These are phyloP conservation scores for Globodera rostochiensis DNA, from an alignment of 1,140 invertebrate genomes.

Conservation along the genomic window DNA sequence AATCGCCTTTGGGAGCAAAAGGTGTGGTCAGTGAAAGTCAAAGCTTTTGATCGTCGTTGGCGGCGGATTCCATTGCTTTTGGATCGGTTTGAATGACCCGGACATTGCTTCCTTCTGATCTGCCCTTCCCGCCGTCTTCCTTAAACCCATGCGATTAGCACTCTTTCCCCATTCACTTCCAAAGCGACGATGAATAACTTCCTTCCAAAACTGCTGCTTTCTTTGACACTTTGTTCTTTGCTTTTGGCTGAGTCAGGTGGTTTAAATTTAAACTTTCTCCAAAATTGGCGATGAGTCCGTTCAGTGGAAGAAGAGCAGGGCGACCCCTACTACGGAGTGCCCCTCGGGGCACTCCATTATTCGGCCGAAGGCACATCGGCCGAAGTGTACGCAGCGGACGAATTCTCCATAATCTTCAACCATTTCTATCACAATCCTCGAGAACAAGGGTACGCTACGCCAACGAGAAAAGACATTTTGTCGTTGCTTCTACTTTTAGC, in stretches of 20 bases:
- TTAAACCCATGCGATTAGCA: conserved; percentile 3
- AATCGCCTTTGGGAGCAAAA: conserved; percentile 8
- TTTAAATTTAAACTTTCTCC: conserved; percentile 11
- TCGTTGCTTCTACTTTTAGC: background rate
- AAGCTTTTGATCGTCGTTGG: background rate
- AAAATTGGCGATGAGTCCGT: conserved; percentile 15
- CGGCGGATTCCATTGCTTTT: conserved; percentile 18
- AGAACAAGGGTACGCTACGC: conserved; percentile 27
- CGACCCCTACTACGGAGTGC: conserved; percentile 51
- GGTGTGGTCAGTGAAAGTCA: conserved; percentile 23
- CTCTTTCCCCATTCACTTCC: background rate
- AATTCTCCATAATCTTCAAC: conserved; percentile 60
- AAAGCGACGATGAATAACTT: background rate
- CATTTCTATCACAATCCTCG: conserved; percentile 56
- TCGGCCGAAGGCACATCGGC: conserved; percentile 55
- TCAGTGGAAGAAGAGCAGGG: conserved; percentile 42
- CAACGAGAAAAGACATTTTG: background rate
- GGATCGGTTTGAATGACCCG: conserved; percentile 10
- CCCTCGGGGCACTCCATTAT: conserved; percentile 52
- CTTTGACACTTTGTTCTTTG: conserved; percentile 14
- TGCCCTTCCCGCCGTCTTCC: background rate
- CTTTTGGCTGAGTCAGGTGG: conserved; percentile 1
- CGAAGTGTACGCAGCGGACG: conserved; percentile 61
- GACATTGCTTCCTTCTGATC: background rate
- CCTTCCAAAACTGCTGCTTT: background rate